A percentile compares a stretch with the other conserved stretches of the same genome.
phyloP scores from a whole-genome alignment of 1,140 invertebrate genomes.

The Parasteatoda tepidariorum region DNA sequence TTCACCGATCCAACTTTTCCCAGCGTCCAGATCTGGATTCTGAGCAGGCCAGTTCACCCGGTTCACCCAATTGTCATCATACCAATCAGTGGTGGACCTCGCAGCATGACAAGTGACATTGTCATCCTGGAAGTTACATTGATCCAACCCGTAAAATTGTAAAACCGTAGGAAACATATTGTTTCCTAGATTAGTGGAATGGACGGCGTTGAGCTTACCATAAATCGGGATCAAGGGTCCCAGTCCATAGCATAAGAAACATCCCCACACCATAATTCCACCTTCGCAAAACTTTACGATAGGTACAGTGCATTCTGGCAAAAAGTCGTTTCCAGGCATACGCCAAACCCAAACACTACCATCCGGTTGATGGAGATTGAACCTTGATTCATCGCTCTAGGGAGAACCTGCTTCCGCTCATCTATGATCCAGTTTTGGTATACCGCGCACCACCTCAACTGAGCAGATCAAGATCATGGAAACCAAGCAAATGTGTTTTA shows the following conservation, averaged over 20 bases:
- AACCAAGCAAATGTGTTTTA: neutral
- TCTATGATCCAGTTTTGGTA: too few species aligned
- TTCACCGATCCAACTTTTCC: neutral
- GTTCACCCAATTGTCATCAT: neutral
- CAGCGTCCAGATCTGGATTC: neutral
- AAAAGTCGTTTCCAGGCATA: neutral
- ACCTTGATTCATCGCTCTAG: neutral
- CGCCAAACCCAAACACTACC: slow-evolving; percentile 22
- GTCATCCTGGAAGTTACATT: neutral
- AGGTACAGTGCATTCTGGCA: neutral
- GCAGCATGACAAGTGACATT: neutral
- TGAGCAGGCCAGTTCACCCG: neutral
- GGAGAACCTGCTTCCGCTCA: neutral
- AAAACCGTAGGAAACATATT: neutral
- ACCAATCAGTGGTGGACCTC: neutral
- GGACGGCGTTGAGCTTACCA: too few species aligned
- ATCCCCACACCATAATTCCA: too few species aligned
- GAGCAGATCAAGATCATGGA: neutral
- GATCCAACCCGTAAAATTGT: neutral
- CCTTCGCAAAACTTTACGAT: neutral
- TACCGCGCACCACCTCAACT: neutral
- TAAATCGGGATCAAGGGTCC: too few species aligned
- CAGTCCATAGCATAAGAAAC: neutral
- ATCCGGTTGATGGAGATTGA: neutral
- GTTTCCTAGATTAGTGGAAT: neutral